These are phyloP conservation scores for Mormyrops attenuatus DNA, from an alignment of 2,797 vertebrate species.

Conservation along the genomic window DNA sequence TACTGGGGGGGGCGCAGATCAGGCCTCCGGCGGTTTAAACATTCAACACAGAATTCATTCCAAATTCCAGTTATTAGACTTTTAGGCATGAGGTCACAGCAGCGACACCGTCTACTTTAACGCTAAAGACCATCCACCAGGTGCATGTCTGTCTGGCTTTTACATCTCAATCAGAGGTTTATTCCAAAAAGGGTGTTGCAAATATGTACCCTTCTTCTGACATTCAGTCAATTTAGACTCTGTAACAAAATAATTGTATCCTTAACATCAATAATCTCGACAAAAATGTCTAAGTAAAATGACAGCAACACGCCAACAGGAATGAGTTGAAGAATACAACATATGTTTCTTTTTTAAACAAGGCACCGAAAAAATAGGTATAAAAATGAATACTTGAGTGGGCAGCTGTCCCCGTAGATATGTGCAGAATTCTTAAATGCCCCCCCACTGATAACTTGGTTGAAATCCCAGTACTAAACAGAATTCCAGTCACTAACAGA, in stretches of 20 bases:
- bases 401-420: neutral
- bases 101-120: neutral
- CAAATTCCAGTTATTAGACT: neutral
- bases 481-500: neutral
- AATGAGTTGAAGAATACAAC: neutral
- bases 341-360: neutral
- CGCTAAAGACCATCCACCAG: neutral
- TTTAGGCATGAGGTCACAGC: neutral
- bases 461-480: neutral
- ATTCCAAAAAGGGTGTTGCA: neutral
- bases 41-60: neutral
- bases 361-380: neutral
- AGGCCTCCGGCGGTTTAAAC: neutral
- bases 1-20: neutral
- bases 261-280: neutral
- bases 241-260: neutral
- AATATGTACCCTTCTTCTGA: neutral
- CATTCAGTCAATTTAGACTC: neutral
- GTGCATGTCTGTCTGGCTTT: neutral
- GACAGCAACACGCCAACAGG: neutral
- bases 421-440: neutral
- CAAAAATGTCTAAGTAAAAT: neutral
- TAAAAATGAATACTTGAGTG: neutral
- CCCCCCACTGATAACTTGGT: neutral
- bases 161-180: neutral